These are phyloP conservation scores for Mallotus villosus DNA, from an alignment of 2,797 vertebrate genomes.

Conservation along the genomic window DNA sequence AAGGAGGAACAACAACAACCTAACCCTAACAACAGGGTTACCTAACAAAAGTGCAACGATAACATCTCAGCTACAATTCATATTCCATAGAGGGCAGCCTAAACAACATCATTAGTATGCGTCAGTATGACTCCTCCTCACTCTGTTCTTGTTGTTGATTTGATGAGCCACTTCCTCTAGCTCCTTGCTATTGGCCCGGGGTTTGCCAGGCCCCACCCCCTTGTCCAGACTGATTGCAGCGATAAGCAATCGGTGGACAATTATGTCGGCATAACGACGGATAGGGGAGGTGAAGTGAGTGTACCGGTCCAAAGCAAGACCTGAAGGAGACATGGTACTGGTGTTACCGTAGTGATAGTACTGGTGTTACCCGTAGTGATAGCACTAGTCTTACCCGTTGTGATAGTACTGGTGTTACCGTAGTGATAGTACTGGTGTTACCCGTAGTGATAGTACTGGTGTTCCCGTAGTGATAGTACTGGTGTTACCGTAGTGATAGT, in stretches of 20 bases:
- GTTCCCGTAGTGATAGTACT: slow-evolving; percentile 90
- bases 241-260: slow-evolving; percentile 87
- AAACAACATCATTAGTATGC: background rate
- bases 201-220: slow-evolving; percentile 44
- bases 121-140: slow-evolving; percentile 52
- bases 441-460: slow-evolving; percentile 67
- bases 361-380: slow-evolving; percentile 85
- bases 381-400: too few relatives aligned
- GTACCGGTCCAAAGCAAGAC: slow-evolving; percentile 91
- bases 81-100: background rate
- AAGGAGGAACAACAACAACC: too few relatives aligned
- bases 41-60: too few relatives aligned
- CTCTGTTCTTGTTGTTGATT: slow-evolving; percentile 90
- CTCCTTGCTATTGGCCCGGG: slow-evolving; percentile 75
- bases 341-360: slow-evolving; percentile 88
- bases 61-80: too few relatives aligned
- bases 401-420: slow-evolving; percentile 68
- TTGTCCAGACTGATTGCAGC: slow-evolving; percentile 74
- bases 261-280: slow-evolving; percentile 90
- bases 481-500: slow-evolving; percentile 71
- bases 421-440: slow-evolving; percentile 88
- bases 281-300: slow-evolving; percentile 99
- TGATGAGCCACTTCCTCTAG: slow-evolving; percentile 85
- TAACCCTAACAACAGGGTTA: too few relatives aligned
- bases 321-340: slow-evolving; percentile 50